These are phyloP conservation scores for Leptinotarsa undecemlineata DNA, from an alignment of 1,140 invertebrate species.

Conservation along the genomic window DNA sequence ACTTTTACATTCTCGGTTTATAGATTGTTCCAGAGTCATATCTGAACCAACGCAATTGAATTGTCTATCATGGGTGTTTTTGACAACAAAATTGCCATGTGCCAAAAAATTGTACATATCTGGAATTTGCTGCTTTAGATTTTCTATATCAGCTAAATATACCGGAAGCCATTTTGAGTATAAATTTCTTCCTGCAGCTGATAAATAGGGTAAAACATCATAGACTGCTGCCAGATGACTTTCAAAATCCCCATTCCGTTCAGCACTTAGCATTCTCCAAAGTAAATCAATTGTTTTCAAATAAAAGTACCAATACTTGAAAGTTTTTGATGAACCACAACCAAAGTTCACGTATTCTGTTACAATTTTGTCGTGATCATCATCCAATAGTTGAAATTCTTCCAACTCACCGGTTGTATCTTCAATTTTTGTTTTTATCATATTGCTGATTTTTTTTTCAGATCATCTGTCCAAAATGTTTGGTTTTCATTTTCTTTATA, in stretches of 20 bases:
- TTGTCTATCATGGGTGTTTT: conserved; percentile 21
- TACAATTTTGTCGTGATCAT: conserved; percentile 5
- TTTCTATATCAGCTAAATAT: conserved; percentile 23
- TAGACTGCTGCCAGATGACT: conserved; percentile 7
- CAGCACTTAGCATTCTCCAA: conserved; percentile 23
- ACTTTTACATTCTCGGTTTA: conserved; percentile 23
- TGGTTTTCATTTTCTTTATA: conserved; percentile 1
- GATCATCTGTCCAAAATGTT: neutral
- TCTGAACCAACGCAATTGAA: conserved; percentile 27
- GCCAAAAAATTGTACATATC: conserved; percentile 25
- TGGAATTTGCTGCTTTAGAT: neutral
- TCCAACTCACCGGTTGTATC: neutral
- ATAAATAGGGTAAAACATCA: conserved; percentile 18
- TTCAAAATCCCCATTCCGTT: conserved; percentile 19
- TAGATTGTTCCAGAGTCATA: conserved; percentile 24
- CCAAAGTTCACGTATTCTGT: neutral
- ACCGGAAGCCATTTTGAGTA: conserved; percentile 18
- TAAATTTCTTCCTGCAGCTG: conserved; percentile 16
- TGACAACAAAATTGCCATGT: conserved; percentile 28
- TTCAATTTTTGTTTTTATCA: too few relatives aligned
- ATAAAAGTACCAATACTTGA: conserved; percentile 13
- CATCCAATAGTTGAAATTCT: neutral
- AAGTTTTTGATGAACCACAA: conserved; percentile 1
- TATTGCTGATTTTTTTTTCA: neutral
- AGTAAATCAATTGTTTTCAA: neutral